A percentile compares a stretch with the other conserved stretches of the same genome.
These are phyloP conservation scores for Solenopsis invicta DNA, from an alignment of 1,140 invertebrate species.

Conservation along the genomic window DNA sequence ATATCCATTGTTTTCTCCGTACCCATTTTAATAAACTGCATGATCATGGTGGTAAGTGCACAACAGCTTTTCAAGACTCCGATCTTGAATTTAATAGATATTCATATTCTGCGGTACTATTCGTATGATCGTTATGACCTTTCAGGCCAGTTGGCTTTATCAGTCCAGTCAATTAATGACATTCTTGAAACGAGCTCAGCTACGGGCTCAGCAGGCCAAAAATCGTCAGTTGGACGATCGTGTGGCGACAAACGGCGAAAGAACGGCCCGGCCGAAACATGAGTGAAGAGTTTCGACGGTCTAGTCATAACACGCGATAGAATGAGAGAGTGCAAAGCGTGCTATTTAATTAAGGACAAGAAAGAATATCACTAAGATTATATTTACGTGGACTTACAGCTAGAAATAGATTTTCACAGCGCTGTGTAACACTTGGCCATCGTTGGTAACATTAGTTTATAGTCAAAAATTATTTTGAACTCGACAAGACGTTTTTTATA, in stretches of 20 bases:
- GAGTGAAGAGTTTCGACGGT: slow-evolving; percentile 55
- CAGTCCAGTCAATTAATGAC: slow-evolving; percentile 95
- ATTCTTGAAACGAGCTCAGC: slow-evolving; percentile 92
- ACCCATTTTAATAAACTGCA: slow-evolving; percentile 96
- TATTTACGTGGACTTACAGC: slow-evolving; percentile 46
- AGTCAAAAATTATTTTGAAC: too few relatives aligned
- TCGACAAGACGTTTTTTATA: too few relatives aligned
- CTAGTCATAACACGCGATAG: slow-evolving; percentile 63
- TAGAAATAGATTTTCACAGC: slow-evolving; percentile 31
- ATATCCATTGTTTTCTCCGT: slow-evolving; percentile 97
- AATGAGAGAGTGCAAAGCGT: slow-evolving; percentile 3
- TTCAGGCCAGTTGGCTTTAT: slow-evolving; percentile 94
- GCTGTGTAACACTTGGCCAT: slow-evolving; percentile 17
- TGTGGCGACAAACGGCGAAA: slow-evolving; percentile 51
- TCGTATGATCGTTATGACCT: not conserved
- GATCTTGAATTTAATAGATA: not conserved
- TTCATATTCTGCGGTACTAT: not conserved
- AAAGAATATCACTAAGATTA: slow-evolving; percentile 5
- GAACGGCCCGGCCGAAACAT: slow-evolving; percentile 56
- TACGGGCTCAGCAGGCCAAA: slow-evolving; percentile 87
- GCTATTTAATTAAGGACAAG: slow-evolving; percentile 46
- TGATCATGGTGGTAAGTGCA: slow-evolving; percentile 97
- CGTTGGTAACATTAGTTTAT: too few relatives aligned
- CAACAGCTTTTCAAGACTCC: not conserved
- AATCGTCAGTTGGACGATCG: slow-evolving; percentile 74